Percentiles rank a stretch among this genome's conserved stretches.
Conservation (phyloP, 2,113 vertebrate species). For the Aptenodytes patagonicus region DNA sequence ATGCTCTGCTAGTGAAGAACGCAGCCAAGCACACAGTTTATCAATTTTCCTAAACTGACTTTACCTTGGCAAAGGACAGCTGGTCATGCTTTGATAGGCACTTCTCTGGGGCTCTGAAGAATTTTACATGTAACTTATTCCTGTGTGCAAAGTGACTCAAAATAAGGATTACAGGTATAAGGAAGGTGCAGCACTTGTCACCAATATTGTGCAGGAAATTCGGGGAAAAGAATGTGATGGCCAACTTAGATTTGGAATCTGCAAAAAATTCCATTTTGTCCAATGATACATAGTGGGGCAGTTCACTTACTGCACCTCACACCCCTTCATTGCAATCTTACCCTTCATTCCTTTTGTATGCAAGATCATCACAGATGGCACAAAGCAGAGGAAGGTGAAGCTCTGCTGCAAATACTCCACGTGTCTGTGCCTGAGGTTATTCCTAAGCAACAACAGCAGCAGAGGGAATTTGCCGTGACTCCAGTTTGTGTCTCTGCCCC, state of each 20-base stretch:
- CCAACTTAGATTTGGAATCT: background rate
- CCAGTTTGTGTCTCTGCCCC: background rate
- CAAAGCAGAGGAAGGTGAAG: accelerated
- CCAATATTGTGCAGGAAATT: background rate
- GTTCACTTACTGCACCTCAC: accelerated
- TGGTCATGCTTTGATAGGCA: background rate
- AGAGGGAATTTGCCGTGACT: background rate
- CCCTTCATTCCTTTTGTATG: background rate
- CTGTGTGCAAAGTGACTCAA: background rate
- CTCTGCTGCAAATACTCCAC: background rate
- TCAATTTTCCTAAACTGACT: background rate
- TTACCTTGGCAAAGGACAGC: background rate
- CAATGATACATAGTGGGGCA: accelerated
- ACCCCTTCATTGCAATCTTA: background rate
- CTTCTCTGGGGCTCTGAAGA: background rate
- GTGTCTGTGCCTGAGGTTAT: background rate
- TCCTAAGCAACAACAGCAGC: background rate
- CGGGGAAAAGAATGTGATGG: accelerated
- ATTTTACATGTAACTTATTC: background rate
- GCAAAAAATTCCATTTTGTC: background rate
- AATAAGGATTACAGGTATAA: background rate
- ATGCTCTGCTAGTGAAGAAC: background rate
- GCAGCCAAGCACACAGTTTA: background rate
- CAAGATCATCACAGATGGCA: background rate
- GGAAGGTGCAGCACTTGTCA: background rate